Evolutionary conservation across 2,113 vertebrate species (phyloP).

Genomic region (Myrmecophaga tridactyla): DNA sequence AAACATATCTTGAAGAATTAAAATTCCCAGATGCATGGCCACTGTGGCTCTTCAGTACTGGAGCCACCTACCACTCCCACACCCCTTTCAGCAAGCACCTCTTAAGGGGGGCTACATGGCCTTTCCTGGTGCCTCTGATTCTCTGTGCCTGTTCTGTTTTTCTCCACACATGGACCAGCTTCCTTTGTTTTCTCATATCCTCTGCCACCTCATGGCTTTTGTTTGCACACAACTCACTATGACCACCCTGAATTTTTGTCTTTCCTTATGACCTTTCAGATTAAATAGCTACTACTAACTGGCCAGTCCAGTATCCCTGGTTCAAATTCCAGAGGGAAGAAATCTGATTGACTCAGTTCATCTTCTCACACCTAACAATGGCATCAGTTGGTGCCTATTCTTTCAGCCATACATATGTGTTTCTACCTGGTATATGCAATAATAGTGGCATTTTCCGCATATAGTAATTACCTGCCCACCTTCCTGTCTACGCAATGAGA

Average conservation of each 20-base stretch:
- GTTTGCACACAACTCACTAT: background rate
- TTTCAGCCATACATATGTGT: background rate
- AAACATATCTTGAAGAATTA: background rate
- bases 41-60: background rate
- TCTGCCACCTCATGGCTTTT: background rate
- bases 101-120: background rate
- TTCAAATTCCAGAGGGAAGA: constrained; percentile 5
- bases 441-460: background rate
- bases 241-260: background rate
- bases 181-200: background rate
- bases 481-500: background rate
- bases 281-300: background rate
- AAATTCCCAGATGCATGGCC: background rate
- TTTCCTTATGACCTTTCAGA: constrained; percentile 13
- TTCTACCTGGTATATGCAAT: background rate
- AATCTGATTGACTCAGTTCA: background rate
- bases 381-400: background rate
- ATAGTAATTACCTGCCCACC: background rate
- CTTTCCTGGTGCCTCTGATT: background rate
- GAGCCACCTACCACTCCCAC: background rate
- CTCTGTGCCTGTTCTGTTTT: background rate
- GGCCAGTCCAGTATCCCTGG: background rate
- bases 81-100: background rate
- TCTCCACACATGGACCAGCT: background rate
- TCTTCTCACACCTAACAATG: background rate